Evolutionary conservation across 2,888 invertebrate species (phyloP).

Genomic region (Xanthorhoe spadicearia): DNA sequence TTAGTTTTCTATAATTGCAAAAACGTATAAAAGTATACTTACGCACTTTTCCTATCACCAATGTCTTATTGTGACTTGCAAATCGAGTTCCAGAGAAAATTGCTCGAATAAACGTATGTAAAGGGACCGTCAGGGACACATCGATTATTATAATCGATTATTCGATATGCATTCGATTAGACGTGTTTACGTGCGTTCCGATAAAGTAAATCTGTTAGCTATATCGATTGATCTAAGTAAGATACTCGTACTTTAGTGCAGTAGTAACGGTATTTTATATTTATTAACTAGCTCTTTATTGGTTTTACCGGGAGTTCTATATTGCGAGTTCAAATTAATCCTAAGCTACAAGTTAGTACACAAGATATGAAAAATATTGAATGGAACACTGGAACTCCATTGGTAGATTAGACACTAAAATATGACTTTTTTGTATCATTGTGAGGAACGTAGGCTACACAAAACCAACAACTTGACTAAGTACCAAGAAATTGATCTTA

Average conservation of each 20-base stretch:
- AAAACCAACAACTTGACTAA: no score
- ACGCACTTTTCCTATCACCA: slow-evolving; percentile 47
- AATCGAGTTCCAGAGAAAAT: slow-evolving; percentile 75
- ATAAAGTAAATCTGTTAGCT: slow-evolving; percentile 33
- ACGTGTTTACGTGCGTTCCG: slow-evolving; percentile 55
- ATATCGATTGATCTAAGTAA: slow-evolving; percentile 27
- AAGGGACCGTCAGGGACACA: slow-evolving; percentile 72
- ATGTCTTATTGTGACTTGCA: slow-evolving; percentile 77
- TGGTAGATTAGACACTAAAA: no score
- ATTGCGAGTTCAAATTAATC: neutral
- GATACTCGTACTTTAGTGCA: slow-evolving; percentile 2
- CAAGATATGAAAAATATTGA: no score
- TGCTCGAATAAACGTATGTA: slow-evolving; percentile 75
- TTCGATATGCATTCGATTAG: slow-evolving; percentile 59
- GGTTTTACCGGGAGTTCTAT: no score
- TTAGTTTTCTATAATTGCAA: neutral
- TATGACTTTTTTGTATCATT: no score
- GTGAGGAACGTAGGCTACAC: no score
- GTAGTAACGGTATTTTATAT: neutral
- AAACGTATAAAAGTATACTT: neutral
- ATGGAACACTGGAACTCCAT: no score
- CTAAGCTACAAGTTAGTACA: no score
- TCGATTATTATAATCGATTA: slow-evolving; percentile 76
- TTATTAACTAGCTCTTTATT: neutral
- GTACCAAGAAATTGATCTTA: no score